phyloP scores from a whole-genome alignment of 2,113 vertebrate genomes.

The Chrysemys picta region DNA sequence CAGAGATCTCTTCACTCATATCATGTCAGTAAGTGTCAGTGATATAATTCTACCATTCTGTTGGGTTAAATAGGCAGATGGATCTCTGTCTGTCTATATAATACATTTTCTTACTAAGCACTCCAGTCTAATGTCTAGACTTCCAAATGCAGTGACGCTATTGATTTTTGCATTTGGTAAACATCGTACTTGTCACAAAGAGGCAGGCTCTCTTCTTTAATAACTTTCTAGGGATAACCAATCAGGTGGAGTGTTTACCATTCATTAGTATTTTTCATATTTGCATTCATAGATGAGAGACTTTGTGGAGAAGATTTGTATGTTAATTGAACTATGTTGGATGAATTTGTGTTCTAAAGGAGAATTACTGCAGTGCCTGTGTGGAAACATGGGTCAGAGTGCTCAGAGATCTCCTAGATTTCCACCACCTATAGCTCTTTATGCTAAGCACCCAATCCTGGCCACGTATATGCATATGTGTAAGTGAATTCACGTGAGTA shows the following conservation, averaged over 20 bases:
- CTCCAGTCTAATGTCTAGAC: not conserved
- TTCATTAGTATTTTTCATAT: conserved; percentile 2
- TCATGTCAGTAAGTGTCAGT: not conserved
- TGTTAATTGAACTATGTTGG: not conserved
- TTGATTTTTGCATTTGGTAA: conserved; percentile 12
- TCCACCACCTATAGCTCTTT: not conserved
- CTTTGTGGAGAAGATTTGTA: not conserved
- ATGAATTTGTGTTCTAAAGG: not conserved
- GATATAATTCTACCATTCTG: not conserved
- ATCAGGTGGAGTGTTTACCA: not conserved
- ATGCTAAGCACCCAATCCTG: not conserved
- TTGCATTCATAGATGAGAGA: not conserved
- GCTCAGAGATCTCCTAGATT: not conserved
- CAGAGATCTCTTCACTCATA: not conserved
- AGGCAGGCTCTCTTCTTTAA: not conserved
- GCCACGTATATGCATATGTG: not conserved
- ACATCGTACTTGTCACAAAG: not conserved
- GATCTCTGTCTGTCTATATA: not conserved
- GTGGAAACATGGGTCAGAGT: not conserved
- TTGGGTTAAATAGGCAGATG: not conserved
- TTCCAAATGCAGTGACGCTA: not conserved
- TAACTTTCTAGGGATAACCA: not conserved
- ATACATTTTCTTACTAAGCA: not conserved
- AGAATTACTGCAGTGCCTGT: not conserved
- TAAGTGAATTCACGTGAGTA: not conserved